Percentiles rank a stretch among this genome's conserved stretches.
These are phyloP conservation scores for Eulithis testata DNA, from an alignment of 2,888 invertebrate species.

Conservation along the genomic window DNA sequence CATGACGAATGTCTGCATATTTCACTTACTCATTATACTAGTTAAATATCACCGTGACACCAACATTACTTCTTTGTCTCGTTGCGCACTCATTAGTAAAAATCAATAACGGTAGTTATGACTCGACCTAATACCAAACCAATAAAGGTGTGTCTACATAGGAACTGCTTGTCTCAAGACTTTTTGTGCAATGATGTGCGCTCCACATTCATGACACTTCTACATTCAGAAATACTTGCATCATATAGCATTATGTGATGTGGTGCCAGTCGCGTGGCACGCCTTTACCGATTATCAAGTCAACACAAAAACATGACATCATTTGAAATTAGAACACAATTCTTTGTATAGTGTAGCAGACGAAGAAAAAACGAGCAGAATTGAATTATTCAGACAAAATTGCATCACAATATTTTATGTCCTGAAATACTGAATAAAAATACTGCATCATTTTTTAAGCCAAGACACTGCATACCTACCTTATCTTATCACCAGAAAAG, in stretches of 20 bases:
- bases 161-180: not conserved
- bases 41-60: conserved; percentile 39
- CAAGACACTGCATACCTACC: not conserved
- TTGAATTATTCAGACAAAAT: too few relatives aligned
- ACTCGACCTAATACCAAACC: not conserved
- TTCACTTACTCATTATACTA: conserved; percentile 34
- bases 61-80: conserved; percentile 43
- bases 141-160: not conserved
- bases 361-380: too few relatives aligned
- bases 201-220: conserved; percentile 7
- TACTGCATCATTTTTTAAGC: too few relatives aligned
- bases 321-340: not conserved
- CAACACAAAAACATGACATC: conserved; percentile 26
- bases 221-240: conserved; percentile 20
- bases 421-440: too few relatives aligned
- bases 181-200: conserved; percentile 11
- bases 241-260: conserved; percentile 15
- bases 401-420: too few relatives aligned
- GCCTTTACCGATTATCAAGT: conserved; percentile 22
- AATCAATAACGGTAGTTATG: not conserved
- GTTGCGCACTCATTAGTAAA: conserved; percentile 32
- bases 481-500: not conserved
- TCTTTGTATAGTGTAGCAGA: not conserved
- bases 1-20: conserved; percentile 41
- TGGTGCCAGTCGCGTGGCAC: conserved; percentile 6